Conservation (phyloP, 2,797 vertebrate species). For the Sebastes reedi region DNA sequence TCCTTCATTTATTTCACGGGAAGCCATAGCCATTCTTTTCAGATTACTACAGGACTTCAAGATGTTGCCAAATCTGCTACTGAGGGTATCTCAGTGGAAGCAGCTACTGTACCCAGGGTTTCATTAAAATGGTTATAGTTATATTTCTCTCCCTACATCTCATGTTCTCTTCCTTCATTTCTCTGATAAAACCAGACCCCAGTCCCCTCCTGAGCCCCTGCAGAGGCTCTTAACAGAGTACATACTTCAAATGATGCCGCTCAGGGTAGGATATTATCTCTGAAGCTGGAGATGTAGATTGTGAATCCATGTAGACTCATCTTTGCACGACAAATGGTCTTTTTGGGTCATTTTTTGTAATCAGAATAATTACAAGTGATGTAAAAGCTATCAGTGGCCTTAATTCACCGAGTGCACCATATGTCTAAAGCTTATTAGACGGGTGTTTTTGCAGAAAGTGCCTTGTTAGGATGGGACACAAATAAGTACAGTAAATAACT, state of each 20-base stretch:
- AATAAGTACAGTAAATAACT: not conserved
- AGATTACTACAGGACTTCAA: not conserved
- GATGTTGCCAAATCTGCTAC: conserved; percentile 12
- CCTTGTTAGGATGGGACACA: not conserved
- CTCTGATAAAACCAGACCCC: not conserved
- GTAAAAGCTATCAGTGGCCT: not conserved
- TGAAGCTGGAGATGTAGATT: not conserved
- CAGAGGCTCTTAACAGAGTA: not conserved
- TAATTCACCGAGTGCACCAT: not conserved
- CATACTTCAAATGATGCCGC: not conserved
- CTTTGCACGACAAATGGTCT: not conserved
- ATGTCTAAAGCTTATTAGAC: not conserved
- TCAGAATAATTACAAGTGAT: not conserved
- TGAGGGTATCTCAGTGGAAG: not conserved
- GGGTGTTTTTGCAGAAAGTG: not conserved
- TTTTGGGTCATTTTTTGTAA: not conserved
- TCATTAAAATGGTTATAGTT: conserved; percentile 7
- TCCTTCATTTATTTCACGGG: not conserved
- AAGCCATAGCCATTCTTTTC: not conserved
- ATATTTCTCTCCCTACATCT: not conserved
- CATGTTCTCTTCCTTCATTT: conserved; percentile 12
- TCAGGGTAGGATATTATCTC: not conserved
- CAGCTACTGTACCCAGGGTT: not conserved
- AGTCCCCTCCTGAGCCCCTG: not conserved
- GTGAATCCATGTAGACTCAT: not conserved